Evolutionary conservation across 1,140 invertebrate genomes (phyloP).

Genomic region (Pseudomyrmex flavicornis): DNA sequence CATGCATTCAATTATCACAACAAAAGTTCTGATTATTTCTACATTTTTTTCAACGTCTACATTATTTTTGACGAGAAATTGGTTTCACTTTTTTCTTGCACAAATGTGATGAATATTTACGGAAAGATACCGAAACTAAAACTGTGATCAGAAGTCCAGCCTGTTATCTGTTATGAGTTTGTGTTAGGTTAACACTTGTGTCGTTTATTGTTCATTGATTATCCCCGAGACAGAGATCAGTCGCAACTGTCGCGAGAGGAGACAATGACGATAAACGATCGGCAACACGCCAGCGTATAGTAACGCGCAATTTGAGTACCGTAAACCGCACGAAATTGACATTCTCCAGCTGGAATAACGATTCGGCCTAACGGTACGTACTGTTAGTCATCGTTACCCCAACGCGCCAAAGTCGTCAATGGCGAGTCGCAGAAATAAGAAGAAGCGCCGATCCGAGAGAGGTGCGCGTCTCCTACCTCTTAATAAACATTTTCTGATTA

Average conservation of each 20-base stretch:
- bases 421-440: background rate
- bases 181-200: no score
- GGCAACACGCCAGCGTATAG: conserved; percentile 61
- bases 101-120: no score
- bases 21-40: no score
- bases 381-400: conserved; percentile 78
- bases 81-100: no score
- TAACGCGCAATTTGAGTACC: conserved; percentile 81
- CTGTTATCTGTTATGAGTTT: no score
- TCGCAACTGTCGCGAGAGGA: conserved; percentile 22
- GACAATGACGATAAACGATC: conserved; percentile 57
- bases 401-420: conserved; percentile 70
- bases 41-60: no score
- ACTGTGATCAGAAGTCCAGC: no score
- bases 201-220: conserved; percentile 5
- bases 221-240: conserved; percentile 4
- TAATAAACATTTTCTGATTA: background rate
- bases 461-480: background rate
- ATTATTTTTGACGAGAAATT: no score
- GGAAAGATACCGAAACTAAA: no score
- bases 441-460: no score
- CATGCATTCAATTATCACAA: background rate
- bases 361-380: conserved; percentile 80
- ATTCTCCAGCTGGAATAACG: conserved; percentile 80
- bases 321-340: conserved; percentile 82